Evolutionary conservation across 37 sponge, comb jelly and placozoan genomes (phyloP).

Genomic region (Crambe crambe): DNA sequence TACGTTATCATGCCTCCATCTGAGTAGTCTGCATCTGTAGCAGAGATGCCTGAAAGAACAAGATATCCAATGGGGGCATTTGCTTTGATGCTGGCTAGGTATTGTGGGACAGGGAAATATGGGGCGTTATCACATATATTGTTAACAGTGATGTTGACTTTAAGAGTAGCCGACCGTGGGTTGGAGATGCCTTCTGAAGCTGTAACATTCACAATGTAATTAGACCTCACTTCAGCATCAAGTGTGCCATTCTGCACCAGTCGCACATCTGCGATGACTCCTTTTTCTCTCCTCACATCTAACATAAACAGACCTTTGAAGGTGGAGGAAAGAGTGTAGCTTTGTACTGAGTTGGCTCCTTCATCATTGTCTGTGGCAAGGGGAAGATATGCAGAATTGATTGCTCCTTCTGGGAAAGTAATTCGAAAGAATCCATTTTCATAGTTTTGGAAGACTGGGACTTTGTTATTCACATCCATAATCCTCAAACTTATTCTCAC

Average conservation of each 20-base stretch:
- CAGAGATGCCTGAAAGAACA: background rate
- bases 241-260: background rate
- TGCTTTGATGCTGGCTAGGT: background rate
- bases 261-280: background rate
- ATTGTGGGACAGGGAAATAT: background rate
- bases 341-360: slow-evolving; percentile 22
- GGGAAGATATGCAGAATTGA: background rate
- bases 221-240: background rate
- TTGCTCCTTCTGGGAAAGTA: background rate
- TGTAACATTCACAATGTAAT: background rate
- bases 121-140: background rate
- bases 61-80: background rate
- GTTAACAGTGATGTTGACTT: background rate
- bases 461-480: slow-evolving; percentile 67
- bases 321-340: slow-evolving; percentile 9
- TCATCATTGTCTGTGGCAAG: slow-evolving; percentile 38
- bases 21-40: background rate
- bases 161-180: background rate
- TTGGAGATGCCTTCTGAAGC: background rate
- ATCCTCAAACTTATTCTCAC: slow-evolving; percentile 7
- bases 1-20: no score
- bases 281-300: background rate
- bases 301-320: background rate
- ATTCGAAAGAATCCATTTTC: background rate
- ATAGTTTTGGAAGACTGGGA: slow-evolving; percentile 55